Evolutionary conservation across 2,113 vertebrate genomes (phyloP).

Genomic region (Psammodynastes pulverulentus): DNA sequence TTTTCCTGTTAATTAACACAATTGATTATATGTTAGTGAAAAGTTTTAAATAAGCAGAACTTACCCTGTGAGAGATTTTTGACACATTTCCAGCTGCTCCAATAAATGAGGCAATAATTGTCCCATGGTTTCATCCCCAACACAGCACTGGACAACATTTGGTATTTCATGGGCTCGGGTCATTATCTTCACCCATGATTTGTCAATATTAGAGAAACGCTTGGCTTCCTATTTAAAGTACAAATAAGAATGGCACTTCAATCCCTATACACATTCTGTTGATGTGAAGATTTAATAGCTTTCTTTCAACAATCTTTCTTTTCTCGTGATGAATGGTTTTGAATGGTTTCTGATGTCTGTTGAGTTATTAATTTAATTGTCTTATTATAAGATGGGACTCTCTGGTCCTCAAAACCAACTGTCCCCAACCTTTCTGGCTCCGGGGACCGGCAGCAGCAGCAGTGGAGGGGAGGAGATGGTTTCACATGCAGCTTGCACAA

Average conservation of each 20-base stretch:
- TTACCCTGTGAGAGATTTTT: slow-evolving; percentile 97
- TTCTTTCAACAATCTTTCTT: background rate
- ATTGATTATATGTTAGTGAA: background rate
- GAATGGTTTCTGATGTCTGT: background rate
- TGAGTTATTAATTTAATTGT: background rate
- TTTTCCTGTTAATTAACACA: background rate
- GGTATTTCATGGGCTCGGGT: slow-evolving; percentile 87
- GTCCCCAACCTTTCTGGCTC: background rate
- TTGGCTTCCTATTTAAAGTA: slow-evolving; percentile 83
- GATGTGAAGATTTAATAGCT: background rate
- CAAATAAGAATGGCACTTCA: background rate
- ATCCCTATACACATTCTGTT: background rate
- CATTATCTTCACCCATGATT: slow-evolving; percentile 98
- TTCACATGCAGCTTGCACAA: background rate
- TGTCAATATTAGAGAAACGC: slow-evolving; percentile 95
- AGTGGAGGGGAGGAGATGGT: background rate
- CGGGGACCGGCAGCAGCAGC: background rate
- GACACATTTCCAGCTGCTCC: slow-evolving; percentile 94
- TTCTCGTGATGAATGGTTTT: no score
- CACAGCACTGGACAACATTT: slow-evolving; percentile 91
- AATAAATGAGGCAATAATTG: slow-evolving; percentile 90
- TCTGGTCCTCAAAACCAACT: background rate
- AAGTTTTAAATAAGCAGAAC: background rate
- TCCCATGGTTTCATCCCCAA: slow-evolving; percentile 92
- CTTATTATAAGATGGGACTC: background rate